A percentile compares a stretch with the other conserved stretches of the same genome.
Evolutionary conservation across 2,888 invertebrate genomes (phyloP).

Genomic region (Acronicta psi): DNA sequence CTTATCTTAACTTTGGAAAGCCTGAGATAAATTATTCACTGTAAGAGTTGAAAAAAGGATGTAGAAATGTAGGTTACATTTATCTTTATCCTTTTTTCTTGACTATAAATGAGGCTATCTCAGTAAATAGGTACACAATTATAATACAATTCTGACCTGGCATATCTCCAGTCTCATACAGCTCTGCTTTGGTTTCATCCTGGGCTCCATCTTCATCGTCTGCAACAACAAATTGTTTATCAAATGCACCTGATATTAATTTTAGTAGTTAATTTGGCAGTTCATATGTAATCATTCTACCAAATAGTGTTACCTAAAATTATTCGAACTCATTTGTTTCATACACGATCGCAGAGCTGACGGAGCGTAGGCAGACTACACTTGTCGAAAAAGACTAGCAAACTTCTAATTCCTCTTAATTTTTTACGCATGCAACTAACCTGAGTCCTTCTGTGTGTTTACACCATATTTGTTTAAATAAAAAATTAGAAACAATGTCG

Average conservation of each 20-base stretch:
- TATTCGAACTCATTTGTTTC: constrained; percentile 11
- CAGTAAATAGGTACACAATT: neutral
- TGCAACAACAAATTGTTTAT: constrained; percentile 48
- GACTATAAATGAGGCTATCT: constrained; percentile 2
- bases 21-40: constrained; percentile 49
- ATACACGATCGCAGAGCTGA: constrained; percentile 8
- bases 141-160: constrained; percentile 59
- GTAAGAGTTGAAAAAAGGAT: too few species aligned
- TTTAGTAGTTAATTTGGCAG: too few species aligned
- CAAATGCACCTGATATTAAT: too few species aligned
- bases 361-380: neutral
- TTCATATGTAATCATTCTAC: too few species aligned
- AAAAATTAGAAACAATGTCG: neutral
- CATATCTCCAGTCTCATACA: constrained; percentile 62
- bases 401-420: constrained; percentile 26
- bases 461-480: neutral
- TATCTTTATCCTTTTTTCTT: constrained; percentile 26
- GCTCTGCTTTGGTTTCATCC: constrained; percentile 59
- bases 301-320: neutral
- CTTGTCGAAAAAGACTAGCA: constrained; percentile 20
- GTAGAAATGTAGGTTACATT: constrained; percentile 38
- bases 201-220: constrained; percentile 61
- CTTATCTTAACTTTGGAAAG: constrained; percentile 55
- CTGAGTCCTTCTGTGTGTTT: too few species aligned
- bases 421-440: constrained; percentile 14